A percentile compares a stretch with the other conserved stretches of the same genome.
These are phyloP conservation scores for Andricus quercusramuli DNA, from an alignment of 2,888 invertebrate genomes.

Conservation along the genomic window DNA sequence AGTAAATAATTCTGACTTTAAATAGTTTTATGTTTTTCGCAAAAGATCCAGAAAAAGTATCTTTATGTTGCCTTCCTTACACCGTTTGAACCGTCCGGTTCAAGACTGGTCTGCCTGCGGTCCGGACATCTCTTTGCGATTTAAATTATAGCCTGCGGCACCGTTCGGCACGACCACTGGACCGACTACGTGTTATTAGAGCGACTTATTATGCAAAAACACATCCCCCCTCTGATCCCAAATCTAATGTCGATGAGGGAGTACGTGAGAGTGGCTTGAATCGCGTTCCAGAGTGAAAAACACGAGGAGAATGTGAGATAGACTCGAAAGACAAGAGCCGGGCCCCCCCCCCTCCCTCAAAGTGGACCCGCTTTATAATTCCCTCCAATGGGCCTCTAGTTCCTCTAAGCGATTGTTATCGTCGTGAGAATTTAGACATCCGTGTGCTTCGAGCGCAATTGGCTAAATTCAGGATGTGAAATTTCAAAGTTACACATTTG, in stretches of 20 bases:
- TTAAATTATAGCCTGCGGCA: slow-evolving; percentile 67
- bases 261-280: slow-evolving; percentile 24
- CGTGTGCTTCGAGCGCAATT: slow-evolving; percentile 1
- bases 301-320: slow-evolving; percentile 27
- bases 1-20: background rate
- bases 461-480: background rate
- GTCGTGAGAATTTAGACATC: slow-evolving; percentile 36
- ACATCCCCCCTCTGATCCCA: slow-evolving; percentile 55
- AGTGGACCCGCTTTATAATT: background rate
- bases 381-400: slow-evolving; percentile 7
- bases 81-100: slow-evolving; percentile 9
- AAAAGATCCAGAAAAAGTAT: background rate
- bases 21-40: background rate
- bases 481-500: no score
- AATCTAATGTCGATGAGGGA: background rate
- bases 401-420: slow-evolving; percentile 26
- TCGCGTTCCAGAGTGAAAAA: background rate
- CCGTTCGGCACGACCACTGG: slow-evolving; percentile 57
- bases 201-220: slow-evolving; percentile 71
- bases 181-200: slow-evolving; percentile 68
- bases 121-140: slow-evolving; percentile 52
- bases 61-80: background rate
- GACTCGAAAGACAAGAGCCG: slow-evolving; percentile 7
- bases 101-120: slow-evolving; percentile 27
- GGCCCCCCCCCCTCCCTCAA: background rate